Conservation (phyloP, 2,888 invertebrate genomes). For the Dugesia japonica region DNA sequence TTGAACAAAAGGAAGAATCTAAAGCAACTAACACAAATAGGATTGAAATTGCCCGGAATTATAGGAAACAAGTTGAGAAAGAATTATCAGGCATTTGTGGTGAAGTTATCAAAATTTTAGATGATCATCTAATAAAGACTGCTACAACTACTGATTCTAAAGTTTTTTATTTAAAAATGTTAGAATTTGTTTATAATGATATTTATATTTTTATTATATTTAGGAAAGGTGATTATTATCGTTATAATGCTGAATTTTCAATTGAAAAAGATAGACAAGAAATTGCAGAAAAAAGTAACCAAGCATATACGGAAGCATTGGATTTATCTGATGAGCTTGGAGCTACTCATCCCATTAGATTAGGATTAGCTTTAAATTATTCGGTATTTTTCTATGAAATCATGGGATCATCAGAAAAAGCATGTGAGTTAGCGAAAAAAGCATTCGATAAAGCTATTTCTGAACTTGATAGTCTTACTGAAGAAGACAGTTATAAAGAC, state of each 20-base stretch:
- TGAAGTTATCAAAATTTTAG: slow-evolving; percentile 77
- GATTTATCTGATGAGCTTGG: slow-evolving; percentile 88
- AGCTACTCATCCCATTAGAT: slow-evolving; percentile 83
- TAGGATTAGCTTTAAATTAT: slow-evolving; percentile 90
- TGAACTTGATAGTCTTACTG: slow-evolving; percentile 84
- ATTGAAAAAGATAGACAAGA: slow-evolving; percentile 88
- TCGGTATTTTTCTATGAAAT: slow-evolving; percentile 98
- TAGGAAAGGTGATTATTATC: slow-evolving; percentile 84
- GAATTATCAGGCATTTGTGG: slow-evolving; percentile 88
- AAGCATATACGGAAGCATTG: slow-evolving; percentile 89
- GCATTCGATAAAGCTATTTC: slow-evolving; percentile 98
- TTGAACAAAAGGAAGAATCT: slow-evolving; percentile 74
- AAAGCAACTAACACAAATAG: slow-evolving; percentile 71
- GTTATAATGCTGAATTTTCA: slow-evolving; percentile 92
- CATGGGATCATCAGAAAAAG: slow-evolving; percentile 87
- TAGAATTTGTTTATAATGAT: not conserved
- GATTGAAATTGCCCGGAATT: slow-evolving; percentile 78
- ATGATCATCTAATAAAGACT: slow-evolving; percentile 81
- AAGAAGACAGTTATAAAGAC: slow-evolving; percentile 15
- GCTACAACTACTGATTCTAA: slow-evolving; percentile 84
- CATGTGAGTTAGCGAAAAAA: slow-evolving; percentile 78
- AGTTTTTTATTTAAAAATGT: not conserved
- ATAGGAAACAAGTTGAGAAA: slow-evolving; percentile 82
- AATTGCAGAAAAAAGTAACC: slow-evolving; percentile 79
- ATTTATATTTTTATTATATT: not conserved